Percentiles rank a stretch among this genome's conserved stretches.
Evolutionary conservation across 2,797 vertebrate species (phyloP).

Genomic region (Sciurus vulgaris): DNA sequence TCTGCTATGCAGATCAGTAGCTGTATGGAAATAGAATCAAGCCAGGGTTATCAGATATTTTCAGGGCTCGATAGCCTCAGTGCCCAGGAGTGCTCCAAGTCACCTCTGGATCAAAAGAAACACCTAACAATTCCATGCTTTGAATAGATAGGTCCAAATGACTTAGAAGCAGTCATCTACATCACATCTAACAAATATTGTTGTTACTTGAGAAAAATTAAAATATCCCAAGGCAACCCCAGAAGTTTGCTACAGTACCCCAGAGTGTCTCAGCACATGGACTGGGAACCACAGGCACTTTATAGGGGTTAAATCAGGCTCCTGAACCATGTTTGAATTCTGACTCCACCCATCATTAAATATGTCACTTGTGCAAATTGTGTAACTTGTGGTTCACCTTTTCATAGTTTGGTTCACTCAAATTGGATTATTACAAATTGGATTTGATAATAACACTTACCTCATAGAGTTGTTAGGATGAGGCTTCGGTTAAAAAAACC

Average conservation of each 20-base stretch:
- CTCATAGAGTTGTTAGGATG: constrained; percentile 8
- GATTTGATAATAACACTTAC: background rate
- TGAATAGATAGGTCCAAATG: background rate
- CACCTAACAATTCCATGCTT: background rate
- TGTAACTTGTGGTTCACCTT: background rate
- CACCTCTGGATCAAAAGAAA: background rate
- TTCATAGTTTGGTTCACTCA: background rate
- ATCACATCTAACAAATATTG: background rate
- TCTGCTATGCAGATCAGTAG: background rate
- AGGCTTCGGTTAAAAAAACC: background rate
- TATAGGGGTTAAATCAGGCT: background rate
- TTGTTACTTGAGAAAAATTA: background rate
- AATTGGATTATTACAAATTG: background rate
- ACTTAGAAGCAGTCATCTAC: background rate
- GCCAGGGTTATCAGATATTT: background rate
- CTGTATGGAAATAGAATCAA: background rate
- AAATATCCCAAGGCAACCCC: background rate
- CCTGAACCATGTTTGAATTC: background rate
- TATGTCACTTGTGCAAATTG: fast-evolving
- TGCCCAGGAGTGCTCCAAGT: background rate
- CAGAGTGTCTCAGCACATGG: background rate
- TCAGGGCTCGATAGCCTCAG: background rate
- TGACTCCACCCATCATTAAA: background rate
- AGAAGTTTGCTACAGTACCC: background rate
- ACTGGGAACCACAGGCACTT: background rate